Evolutionary conservation across 2,113 vertebrate genomes (phyloP).

Genomic region (Suncus etruscus): DNA sequence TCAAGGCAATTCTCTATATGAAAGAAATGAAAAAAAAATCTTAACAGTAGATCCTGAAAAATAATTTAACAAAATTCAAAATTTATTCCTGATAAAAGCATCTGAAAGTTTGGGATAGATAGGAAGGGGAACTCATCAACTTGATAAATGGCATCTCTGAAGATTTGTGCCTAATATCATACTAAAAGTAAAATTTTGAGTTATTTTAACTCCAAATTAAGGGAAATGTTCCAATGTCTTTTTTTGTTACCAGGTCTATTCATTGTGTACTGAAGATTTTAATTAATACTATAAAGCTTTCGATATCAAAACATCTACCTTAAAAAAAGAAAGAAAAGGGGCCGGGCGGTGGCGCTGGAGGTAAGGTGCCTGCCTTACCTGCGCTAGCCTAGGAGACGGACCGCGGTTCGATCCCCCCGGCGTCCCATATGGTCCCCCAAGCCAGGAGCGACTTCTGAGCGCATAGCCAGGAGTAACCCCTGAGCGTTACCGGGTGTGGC

Average conservation of each 20-base stretch:
- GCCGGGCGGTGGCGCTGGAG: too few species aligned
- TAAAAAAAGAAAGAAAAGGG: not conserved
- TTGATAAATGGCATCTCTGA: not conserved
- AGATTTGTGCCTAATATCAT: not conserved
- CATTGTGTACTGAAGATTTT: not conserved
- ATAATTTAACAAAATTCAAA: not conserved
- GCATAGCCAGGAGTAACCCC: too few species aligned
- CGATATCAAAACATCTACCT: not conserved
- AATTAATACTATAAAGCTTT: not conserved
- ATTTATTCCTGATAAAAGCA: not conserved
- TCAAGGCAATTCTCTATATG: not conserved
- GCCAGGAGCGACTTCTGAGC: too few species aligned
- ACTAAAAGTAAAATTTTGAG: not conserved
- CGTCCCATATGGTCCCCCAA: too few species aligned
- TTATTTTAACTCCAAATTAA: not conserved
- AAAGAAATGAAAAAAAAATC: slow-evolving; percentile 15
- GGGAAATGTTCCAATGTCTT: not conserved
- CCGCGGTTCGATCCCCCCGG: too few species aligned
- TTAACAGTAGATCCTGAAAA: not conserved
- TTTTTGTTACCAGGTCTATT: not conserved
- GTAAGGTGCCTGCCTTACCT: too few species aligned
- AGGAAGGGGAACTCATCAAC: slow-evolving; percentile 1
- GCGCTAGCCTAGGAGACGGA: too few species aligned
- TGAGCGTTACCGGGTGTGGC: too few species aligned
- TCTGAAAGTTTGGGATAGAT: not conserved